phyloP scores from a whole-genome alignment of 2,797 vertebrate genomes.

The Centropyge bicolor region DNA sequence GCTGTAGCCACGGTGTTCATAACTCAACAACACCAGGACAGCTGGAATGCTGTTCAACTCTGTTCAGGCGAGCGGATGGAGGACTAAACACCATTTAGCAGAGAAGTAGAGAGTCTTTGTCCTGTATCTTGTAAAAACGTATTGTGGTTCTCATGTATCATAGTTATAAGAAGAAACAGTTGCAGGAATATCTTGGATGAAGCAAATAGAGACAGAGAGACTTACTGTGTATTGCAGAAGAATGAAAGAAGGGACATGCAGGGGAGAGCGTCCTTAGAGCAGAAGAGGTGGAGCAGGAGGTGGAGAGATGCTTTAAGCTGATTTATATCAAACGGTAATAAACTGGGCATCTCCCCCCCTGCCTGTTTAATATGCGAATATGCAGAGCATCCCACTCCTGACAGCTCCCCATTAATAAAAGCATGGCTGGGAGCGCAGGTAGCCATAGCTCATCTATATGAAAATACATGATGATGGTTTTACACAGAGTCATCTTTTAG shows the following conservation, averaged over 20 bases:
- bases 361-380: conserved; percentile 99
- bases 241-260: conserved; percentile 45
- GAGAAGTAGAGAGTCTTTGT: conserved; percentile 32
- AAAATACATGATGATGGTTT: conserved; percentile 99
- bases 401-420: conserved; percentile 99
- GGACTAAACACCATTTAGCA: conserved; percentile 55
- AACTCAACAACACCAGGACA: conserved; percentile 71
- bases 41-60: conserved; percentile 62
- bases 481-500: conserved; percentile 96
- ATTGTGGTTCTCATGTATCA: conserved; percentile 52
- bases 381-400: conserved; percentile 99
- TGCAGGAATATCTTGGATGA: conserved; percentile 25
- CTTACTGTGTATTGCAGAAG: conserved; percentile 23
- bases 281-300: conserved; percentile 94
- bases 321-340: conserved; percentile 99
- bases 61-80: conserved; percentile 47
- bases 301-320: conserved; percentile 99
- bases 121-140: conserved; percentile 43
- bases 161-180: conserved; percentile 29
- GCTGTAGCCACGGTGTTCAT: conserved; percentile 62
- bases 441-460: conserved; percentile 99
- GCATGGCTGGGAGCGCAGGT: conserved; percentile 93
- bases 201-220: conserved; percentile 50
- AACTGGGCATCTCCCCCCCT: conserved; percentile 97
- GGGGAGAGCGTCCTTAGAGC: conserved; percentile 58